Conservation (phyloP, 2,888 invertebrate genomes). For the Pollenia labialis region DNA sequence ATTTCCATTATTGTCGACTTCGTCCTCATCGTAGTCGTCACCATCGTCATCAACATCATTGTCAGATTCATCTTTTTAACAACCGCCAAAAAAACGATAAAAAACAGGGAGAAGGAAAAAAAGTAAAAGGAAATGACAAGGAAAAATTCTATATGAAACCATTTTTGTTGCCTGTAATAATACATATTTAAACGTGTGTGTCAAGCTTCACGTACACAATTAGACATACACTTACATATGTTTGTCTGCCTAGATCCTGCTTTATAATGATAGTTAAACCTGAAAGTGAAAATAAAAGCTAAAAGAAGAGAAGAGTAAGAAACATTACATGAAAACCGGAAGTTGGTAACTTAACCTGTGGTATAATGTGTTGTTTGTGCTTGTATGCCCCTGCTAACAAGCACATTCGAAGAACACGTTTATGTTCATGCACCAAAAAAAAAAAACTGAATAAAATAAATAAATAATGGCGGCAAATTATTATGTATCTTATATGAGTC, state of each 20-base stretch:
- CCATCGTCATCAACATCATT: constrained; percentile 39
- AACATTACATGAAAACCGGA: constrained; percentile 56
- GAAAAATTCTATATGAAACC: constrained; percentile 44
- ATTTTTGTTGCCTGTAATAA: constrained; percentile 18
- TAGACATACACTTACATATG: not conserved
- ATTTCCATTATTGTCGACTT: constrained; percentile 34
- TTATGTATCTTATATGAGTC: constrained; percentile 63
- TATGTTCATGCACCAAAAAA: constrained; percentile 11
- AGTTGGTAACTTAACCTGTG: constrained; percentile 59
- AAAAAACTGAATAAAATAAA: constrained; percentile 39
- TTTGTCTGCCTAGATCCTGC: not conserved
- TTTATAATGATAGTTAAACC: constrained; percentile 50
- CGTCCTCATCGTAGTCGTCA: constrained; percentile 4
- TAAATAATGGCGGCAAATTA: constrained; percentile 68
- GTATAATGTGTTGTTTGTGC: not conserved
- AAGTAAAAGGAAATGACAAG: constrained; percentile 51
- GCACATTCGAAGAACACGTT: not conserved
- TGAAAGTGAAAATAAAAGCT: constrained; percentile 28
- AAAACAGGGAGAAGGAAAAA: constrained; percentile 16
- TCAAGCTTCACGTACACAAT: not conserved
- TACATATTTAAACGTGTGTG: constrained; percentile 35
- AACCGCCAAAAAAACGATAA: constrained; percentile 22
- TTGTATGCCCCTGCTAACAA: constrained; percentile 28
- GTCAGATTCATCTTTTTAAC: constrained; percentile 46
- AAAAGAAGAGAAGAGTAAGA: not conserved